Evolutionary conservation across 1,140 invertebrate species (phyloP).

Genomic region (Phymastichus coffea): DNA sequence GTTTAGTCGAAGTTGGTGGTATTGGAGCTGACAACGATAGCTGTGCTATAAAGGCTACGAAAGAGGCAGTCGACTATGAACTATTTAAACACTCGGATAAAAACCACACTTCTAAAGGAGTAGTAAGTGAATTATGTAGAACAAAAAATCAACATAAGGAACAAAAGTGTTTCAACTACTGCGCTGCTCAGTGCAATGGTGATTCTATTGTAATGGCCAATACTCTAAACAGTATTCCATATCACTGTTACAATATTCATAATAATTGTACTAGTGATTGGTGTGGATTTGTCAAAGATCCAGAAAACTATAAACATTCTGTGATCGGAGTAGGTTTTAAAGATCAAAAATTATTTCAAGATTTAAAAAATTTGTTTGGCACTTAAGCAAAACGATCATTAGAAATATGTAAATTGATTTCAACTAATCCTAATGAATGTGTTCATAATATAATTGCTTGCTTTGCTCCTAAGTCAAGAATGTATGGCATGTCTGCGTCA

Average conservation of each 20-base stretch:
- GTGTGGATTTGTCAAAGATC: slow-evolving; percentile 24
- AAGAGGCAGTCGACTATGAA: slow-evolving; percentile 7
- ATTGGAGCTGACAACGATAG: slow-evolving; percentile 12
- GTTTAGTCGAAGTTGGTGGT: slow-evolving; percentile 1
- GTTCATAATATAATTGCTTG: neutral
- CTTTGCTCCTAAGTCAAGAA: slow-evolving; percentile 15
- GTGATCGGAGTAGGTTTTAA: slow-evolving; percentile 8
- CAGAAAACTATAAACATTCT: slow-evolving; percentile 5
- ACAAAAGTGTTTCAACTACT: slow-evolving; percentile 22
- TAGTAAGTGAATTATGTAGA: slow-evolving; percentile 14
- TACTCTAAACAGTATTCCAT: slow-evolving; percentile 29
- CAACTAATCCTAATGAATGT: slow-evolving; percentile 24
- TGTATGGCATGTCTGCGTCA: slow-evolving; percentile 14
- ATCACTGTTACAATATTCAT: slow-evolving; percentile 26
- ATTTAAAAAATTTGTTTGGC: slow-evolving; percentile 13
- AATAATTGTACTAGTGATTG: slow-evolving; percentile 28
- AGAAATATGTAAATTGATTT: slow-evolving; percentile 6
- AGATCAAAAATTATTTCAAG: slow-evolving; percentile 13
- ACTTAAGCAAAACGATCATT: slow-evolving; percentile 1
- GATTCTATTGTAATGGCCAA: slow-evolving; percentile 19
- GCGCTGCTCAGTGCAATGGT: slow-evolving; percentile 14
- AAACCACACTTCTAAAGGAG: slow-evolving; percentile 19
- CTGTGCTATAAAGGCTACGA: neutral
- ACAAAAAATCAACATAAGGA: slow-evolving; percentile 17
- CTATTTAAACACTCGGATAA: slow-evolving; percentile 12